These are phyloP conservation scores for Microplitis deprimator DNA, from an alignment of 2,888 invertebrate species.

Conservation along the genomic window DNA sequence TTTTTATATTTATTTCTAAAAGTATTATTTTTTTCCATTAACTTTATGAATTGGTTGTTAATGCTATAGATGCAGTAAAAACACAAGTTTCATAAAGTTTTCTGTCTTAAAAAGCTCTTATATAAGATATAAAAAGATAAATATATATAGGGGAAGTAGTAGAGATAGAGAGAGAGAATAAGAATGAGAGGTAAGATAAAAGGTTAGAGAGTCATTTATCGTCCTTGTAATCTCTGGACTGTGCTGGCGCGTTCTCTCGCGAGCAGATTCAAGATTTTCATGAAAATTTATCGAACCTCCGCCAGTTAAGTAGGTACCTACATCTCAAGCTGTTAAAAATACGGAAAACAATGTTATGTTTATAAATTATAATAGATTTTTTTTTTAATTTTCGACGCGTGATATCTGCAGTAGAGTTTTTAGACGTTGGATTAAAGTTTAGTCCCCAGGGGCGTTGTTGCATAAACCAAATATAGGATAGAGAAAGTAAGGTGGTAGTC, in stretches of 20 bases:
- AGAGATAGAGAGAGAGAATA: background rate
- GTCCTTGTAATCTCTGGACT: conserved; percentile 50
- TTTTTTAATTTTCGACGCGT: too few species aligned
- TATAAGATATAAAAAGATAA: conserved; percentile 19
- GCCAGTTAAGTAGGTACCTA: conserved; percentile 45
- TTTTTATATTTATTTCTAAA: background rate
- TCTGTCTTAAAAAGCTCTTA: conserved; percentile 26
- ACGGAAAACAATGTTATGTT: too few species aligned
- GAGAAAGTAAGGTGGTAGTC: too few species aligned
- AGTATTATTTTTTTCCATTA: conserved; percentile 4
- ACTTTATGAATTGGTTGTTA: background rate
- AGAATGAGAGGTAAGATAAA: conserved; percentile 43
- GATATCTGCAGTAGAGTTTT: too few species aligned
- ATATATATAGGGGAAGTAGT: background rate
- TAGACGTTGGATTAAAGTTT: too few species aligned
- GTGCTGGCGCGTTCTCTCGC: conserved; percentile 45
- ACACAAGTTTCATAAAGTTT: conserved; percentile 11
- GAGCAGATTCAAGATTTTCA: conserved; percentile 51
- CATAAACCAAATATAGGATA: too few species aligned
- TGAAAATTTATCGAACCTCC: conserved; percentile 49
- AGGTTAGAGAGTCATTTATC: conserved; percentile 51
- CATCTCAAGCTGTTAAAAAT: too few species aligned
- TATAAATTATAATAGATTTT: too few species aligned
- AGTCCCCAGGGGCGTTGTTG: too few species aligned
- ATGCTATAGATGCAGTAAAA: conserved; percentile 23